Evolutionary conservation across 1,140 invertebrate species (phyloP), one percentile per base, ranked within the genome.

Genomic region (Hycleus cichorii): DNA sequence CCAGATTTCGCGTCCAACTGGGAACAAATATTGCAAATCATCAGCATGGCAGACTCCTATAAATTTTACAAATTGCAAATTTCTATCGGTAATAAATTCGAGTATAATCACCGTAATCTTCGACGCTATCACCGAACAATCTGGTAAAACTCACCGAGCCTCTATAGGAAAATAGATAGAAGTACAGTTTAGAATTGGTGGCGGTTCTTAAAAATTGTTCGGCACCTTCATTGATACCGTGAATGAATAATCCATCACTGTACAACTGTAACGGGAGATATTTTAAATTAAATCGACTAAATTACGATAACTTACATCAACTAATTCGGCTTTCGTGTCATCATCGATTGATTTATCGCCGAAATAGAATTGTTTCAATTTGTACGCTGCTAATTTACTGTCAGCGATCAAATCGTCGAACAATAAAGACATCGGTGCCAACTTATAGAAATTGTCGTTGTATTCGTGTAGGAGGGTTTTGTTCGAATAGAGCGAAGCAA

Each of bases 1-100:
- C 56, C 83, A 84, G 2, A 84, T 65, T 51, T 78, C 75, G 51
- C 79, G 76, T 0, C 75, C 76, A 32, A 88, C 80, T 0, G 86
- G 86, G 61, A 89, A 89, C 1, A 88, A 64, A 68, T 87, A 87
- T 64, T 86, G 84, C 12, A 88, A 71, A 50, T 89, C 87, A 60
- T 89, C 87, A 1, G 84, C 85, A 69, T 89, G 86, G 47, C 82
- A 84, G 0, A 87, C 83, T 26, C 86, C 80, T 78, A 49, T 4
- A 64, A 60, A 51, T 10, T 47, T 3, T n/a, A 6, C 9, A 42
- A 42, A 8, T n/a, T 42, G 5, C 3, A 11, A n/a, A n/a, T 2
- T 32, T 4, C 10, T 7, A 42, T 42, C 11, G 40, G 3, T 42
- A 8, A 42, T 0, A 42, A 42, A 42, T 39, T 42, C 32, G 32